phyloP scores from a whole-genome alignment of 1,140 invertebrate species.

The Capitella teleta region DNA sequence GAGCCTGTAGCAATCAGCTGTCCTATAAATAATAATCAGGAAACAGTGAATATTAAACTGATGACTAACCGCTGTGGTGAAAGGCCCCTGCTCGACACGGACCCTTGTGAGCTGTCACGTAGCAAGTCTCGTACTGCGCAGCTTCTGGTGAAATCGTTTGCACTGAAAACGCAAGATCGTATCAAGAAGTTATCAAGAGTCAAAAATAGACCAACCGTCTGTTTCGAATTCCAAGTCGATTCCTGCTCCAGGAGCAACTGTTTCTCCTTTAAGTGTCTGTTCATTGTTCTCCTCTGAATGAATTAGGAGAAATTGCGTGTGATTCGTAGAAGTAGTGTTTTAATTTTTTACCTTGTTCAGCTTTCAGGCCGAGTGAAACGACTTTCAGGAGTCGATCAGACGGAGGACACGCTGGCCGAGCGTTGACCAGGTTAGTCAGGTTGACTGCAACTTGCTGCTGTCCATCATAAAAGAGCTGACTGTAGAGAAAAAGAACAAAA shows the following conservation, averaged over 20 bases:
- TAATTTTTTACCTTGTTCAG: conserved; percentile 71
- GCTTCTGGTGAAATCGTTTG: conserved; percentile 72
- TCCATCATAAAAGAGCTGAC: conserved; percentile 66
- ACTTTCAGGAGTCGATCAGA: conserved; percentile 82
- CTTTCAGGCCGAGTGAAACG: conserved; percentile 70
- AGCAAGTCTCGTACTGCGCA: conserved; percentile 93
- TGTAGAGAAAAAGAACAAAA: conserved; percentile 45
- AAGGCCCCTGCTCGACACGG: conserved; percentile 90
- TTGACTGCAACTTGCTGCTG: conserved; percentile 77
- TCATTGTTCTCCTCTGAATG: no score
- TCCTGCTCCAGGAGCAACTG: conserved; percentile 53
- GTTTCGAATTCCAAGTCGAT: conserved; percentile 86
- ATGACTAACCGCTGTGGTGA: conserved; percentile 61
- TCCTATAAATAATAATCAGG: conserved; percentile 38
- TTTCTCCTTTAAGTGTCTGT: background rate
- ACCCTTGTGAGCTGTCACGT: conserved; percentile 96
- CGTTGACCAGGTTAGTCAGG: conserved; percentile 66
- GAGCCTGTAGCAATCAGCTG: conserved; percentile 95
- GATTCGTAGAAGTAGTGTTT: no score
- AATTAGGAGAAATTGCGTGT: no score
- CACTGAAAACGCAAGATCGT: conserved; percentile 23
- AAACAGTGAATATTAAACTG: background rate
- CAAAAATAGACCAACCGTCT: conserved; percentile 47
- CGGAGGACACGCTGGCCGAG: conserved; percentile 84
- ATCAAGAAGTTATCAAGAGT: background rate